These are phyloP conservation scores for Fabriciana adippe DNA, from an alignment of 2,888 invertebrate species.

Conservation along the genomic window DNA sequence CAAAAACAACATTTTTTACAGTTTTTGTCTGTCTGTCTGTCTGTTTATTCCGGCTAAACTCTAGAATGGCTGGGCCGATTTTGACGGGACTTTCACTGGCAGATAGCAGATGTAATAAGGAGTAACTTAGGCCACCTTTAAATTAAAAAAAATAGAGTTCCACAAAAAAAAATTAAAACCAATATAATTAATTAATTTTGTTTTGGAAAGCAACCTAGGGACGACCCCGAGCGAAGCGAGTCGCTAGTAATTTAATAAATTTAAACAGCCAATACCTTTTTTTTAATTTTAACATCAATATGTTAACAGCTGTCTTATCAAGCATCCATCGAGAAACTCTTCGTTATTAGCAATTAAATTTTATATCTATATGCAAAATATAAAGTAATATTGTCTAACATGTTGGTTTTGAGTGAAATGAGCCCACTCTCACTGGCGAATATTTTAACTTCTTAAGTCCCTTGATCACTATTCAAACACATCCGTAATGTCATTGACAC, in stretches of 20 bases:
- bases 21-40: too few relatives aligned
- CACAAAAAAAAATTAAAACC: too few relatives aligned
- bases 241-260: not conserved
- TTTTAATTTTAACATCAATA: not conserved
- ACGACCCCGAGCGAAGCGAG: too few relatives aligned
- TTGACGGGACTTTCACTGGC: too few relatives aligned
- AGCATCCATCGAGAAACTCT: not conserved
- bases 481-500: conserved; percentile 78
- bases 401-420: conserved; percentile 37
- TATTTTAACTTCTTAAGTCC: conserved; percentile 45
- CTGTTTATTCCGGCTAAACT: too few relatives aligned
- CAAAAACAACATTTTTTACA: too few relatives aligned
- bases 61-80: too few relatives aligned
- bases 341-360: conserved; percentile 1
- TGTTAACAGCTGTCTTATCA: not conserved
- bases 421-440: conserved; percentile 54
- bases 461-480: conserved; percentile 56
- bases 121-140: too few relatives aligned
- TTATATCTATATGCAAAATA: conserved; percentile 2
- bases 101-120: too few relatives aligned
- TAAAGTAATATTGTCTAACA: conserved; percentile 16
- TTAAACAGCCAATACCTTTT: not conserved
- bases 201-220: too few relatives aligned
- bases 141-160: too few relatives aligned
- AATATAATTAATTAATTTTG: too few relatives aligned